A percentile compares a stretch with the other conserved stretches of the same genome.
Conservation (phyloP, 2,113 vertebrate genomes). For the Nothobranchius furzeri region DNA sequence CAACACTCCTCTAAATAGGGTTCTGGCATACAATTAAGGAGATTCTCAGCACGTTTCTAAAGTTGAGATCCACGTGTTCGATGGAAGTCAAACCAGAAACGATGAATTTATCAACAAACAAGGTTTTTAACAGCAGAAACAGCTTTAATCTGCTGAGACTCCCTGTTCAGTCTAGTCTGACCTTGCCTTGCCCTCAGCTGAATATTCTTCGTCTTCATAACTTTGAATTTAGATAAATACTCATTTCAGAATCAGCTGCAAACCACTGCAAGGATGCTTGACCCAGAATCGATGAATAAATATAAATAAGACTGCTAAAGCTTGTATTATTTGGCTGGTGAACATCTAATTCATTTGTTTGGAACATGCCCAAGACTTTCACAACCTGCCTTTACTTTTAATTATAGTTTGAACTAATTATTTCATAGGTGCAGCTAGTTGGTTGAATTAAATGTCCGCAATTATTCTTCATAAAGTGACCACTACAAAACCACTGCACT, state of each 20-base stretch:
- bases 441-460: constrained; percentile 2
- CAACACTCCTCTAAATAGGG: constrained; percentile 20
- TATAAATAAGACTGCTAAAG: constrained; percentile 38
- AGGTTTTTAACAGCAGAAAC: constrained; percentile 22
- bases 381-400: too few relatives aligned
- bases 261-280: constrained; percentile 38
- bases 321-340: constrained; percentile 15
- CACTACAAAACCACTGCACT: constrained; percentile 52
- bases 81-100: constrained; percentile 27
- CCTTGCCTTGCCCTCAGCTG: constrained; percentile 33
- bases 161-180: constrained; percentile 42
- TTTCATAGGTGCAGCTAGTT: constrained; percentile 1
- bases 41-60: constrained; percentile 47
- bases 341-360: constrained; percentile 48
- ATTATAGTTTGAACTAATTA: neutral
- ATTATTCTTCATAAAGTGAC: constrained; percentile 52
- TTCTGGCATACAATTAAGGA: constrained; percentile 32
- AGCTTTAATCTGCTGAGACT: neutral
- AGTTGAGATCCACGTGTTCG: constrained; percentile 43
- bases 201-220: constrained; percentile 47
- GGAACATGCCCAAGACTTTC: constrained; percentile 27
- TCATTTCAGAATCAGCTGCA: constrained; percentile 59
- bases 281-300: constrained; percentile 67
- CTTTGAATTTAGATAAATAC: constrained; percentile 42
- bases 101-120: constrained; percentile 14